Percentiles rank a stretch among this genome's conserved stretches.
Conservation (phyloP, 1,140 invertebrate species). For the Dufourea novaeangliae region DNA sequence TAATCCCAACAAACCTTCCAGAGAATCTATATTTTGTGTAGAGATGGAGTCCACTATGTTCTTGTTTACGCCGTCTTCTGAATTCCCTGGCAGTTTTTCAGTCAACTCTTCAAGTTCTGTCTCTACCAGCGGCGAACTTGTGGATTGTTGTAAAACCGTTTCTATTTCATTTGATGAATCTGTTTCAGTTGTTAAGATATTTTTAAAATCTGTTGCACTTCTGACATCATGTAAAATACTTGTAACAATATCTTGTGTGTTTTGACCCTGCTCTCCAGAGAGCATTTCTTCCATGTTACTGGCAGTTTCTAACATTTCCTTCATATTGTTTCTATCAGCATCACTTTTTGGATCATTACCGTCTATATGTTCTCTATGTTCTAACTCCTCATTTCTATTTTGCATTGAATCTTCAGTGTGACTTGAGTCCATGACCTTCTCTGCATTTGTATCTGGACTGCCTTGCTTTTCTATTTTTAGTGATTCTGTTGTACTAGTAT, state of each 20-base stretch:
- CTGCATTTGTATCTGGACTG: background rate
- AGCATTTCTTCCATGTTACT: conserved; percentile 37
- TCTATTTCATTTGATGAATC: conserved; percentile 33
- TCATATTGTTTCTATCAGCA: conserved; percentile 9
- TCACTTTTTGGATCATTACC: conserved; percentile 27
- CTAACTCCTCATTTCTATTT: conserved; percentile 26
- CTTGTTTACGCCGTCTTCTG: conserved; percentile 43
- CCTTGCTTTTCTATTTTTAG: background rate
- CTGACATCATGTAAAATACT: conserved; percentile 53
- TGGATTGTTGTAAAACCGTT: conserved; percentile 15
- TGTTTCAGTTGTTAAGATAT: conserved; percentile 53
- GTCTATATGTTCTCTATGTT: conserved; percentile 5
- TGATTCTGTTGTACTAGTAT: background rate
- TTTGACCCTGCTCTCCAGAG: conserved; percentile 44
- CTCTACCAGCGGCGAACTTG: conserved; percentile 13
- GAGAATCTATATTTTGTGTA: conserved; percentile 56
- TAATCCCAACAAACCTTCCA: conserved; percentile 61
- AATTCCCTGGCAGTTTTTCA: conserved; percentile 53
- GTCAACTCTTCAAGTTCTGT: conserved; percentile 44
- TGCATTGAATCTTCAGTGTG: conserved; percentile 2
- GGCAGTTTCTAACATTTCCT: conserved; percentile 20
- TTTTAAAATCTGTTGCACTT: conserved; percentile 51
- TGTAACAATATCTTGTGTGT: conserved; percentile 55
- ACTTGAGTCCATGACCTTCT: background rate
- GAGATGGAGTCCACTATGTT: conserved; percentile 48